Conservation (phyloP, 2,113 vertebrate species). For the Nyctibius bracteatus region DNA sequence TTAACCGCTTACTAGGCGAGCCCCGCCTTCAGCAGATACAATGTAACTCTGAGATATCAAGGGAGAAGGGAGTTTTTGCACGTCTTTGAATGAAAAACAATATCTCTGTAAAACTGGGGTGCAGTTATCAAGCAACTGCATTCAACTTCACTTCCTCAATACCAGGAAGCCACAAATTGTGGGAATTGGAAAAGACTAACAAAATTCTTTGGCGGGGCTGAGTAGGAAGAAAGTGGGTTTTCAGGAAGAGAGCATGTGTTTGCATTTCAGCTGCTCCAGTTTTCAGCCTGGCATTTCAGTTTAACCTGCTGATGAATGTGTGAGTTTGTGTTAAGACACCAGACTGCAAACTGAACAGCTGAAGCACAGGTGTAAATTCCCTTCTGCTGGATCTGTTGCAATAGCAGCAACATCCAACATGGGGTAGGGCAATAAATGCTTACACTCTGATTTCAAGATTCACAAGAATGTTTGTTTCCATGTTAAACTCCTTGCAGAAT, state of each 20-base stretch:
- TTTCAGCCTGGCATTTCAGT: constrained; percentile 12
- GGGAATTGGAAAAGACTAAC: neutral
- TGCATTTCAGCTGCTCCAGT: neutral
- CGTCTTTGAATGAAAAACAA: neutral
- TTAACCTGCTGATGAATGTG: constrained; percentile 11
- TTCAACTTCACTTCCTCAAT: neutral
- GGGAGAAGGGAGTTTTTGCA: neutral
- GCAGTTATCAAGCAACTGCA: neutral
- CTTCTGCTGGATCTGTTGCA: neutral
- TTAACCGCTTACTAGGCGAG: neutral
- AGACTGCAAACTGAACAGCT: constrained; percentile 7
- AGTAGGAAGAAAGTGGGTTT: neutral
- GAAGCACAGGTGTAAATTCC: constrained; percentile 10
- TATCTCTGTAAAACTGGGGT: neutral
- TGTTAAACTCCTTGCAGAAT: neutral
- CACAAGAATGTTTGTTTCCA: neutral
- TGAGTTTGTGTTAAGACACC: neutral
- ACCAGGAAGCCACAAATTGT: neutral
- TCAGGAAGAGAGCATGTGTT: neutral
- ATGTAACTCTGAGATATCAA: neutral
- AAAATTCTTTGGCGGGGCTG: neutral
- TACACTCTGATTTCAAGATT: neutral
- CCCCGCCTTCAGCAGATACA: neutral
- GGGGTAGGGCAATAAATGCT: neutral
- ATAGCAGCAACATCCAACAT: neutral